Evolutionary conservation across 2,797 vertebrate genomes (phyloP).

Genomic region (Aldrovandia affinis): DNA sequence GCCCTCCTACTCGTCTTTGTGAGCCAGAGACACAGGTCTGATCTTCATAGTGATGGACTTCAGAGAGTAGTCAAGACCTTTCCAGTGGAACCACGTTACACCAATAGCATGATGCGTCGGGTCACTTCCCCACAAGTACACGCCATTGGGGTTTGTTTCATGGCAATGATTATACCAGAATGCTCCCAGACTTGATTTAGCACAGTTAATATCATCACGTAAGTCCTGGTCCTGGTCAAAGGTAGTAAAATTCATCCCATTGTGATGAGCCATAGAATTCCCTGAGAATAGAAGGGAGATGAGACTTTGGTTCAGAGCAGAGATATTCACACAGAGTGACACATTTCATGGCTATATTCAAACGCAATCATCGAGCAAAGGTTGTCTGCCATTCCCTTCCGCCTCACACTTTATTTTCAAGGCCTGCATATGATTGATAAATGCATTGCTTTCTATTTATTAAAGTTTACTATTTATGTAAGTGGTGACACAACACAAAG

Average conservation of each 20-base stretch:
- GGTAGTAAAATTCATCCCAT: slow-evolving; percentile 50
- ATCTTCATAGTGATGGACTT: too few relatives aligned
- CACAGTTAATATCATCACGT: slow-evolving; percentile 41
- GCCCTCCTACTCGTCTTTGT: too few relatives aligned
- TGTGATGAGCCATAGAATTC: slow-evolving; percentile 54
- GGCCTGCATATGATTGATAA: too few relatives aligned
- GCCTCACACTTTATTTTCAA: too few relatives aligned
- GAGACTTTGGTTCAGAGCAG: too few relatives aligned
- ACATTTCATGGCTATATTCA: too few relatives aligned
- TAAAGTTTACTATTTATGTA: too few relatives aligned
- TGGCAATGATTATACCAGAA: slow-evolving; percentile 54
- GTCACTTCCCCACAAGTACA: slow-evolving; percentile 51
- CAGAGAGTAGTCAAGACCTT: slow-evolving; percentile 46
- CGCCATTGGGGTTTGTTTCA: slow-evolving; percentile 50
- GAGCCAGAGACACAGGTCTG: slow-evolving; percentile 32
- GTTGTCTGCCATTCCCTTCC: too few relatives aligned
- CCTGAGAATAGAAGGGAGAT: slow-evolving; percentile 43
- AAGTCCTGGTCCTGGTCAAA: slow-evolving; percentile 58
- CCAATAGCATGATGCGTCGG: slow-evolving; percentile 35
- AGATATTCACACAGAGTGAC: neutral
- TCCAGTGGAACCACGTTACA: slow-evolving; percentile 43
- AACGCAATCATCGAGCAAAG: too few relatives aligned
- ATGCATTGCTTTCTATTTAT: too few relatives aligned
- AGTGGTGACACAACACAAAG: too few relatives aligned
- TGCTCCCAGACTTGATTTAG: slow-evolving; percentile 32